These are phyloP conservation scores for Heterochromis multidens DNA, from an alignment of 2,113 vertebrate genomes.

Conservation along the genomic window DNA sequence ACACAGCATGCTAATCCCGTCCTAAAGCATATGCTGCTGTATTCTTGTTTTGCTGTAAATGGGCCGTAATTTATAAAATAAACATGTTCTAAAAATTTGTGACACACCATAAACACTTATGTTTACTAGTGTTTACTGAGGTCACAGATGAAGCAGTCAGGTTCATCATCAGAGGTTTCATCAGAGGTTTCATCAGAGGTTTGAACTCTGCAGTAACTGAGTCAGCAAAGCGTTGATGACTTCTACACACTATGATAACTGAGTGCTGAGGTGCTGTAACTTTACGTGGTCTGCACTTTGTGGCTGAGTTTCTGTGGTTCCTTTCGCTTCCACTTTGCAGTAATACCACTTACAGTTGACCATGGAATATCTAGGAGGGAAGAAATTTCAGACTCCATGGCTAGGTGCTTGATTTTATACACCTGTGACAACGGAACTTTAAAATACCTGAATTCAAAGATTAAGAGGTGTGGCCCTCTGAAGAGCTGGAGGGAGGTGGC, in stretches of 20 bases:
- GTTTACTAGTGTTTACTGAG: rapidly evolving
- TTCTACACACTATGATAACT: too few species aligned
- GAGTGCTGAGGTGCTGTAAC: too few species aligned
- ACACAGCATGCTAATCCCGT: rapidly evolving
- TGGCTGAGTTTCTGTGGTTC: background rate
- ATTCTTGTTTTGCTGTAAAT: rapidly evolving
- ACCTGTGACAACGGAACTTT: background rate
- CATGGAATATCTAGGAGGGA: background rate
- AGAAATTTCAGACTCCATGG: background rate
- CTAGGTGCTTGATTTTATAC: background rate
- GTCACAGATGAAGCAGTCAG: background rate
- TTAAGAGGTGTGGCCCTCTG: rapidly evolving
- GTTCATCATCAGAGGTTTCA: background rate
- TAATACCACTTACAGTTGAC: background rate
- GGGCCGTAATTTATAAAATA: background rate
- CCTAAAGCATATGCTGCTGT: background rate
- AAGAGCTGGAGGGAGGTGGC: background rate
- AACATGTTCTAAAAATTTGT: background rate
- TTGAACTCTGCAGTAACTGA: background rate
- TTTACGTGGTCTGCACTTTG: rapidly evolving
- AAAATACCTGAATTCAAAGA: background rate
- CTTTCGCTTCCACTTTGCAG: background rate
- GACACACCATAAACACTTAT: too few species aligned
- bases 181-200: too few species aligned
- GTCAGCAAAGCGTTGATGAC: too few species aligned